Evolutionary conservation across 1,140 invertebrate genomes (phyloP), one percentile per base, ranked within the genome.

Genomic region (Zaprionus vittiger): DNA sequence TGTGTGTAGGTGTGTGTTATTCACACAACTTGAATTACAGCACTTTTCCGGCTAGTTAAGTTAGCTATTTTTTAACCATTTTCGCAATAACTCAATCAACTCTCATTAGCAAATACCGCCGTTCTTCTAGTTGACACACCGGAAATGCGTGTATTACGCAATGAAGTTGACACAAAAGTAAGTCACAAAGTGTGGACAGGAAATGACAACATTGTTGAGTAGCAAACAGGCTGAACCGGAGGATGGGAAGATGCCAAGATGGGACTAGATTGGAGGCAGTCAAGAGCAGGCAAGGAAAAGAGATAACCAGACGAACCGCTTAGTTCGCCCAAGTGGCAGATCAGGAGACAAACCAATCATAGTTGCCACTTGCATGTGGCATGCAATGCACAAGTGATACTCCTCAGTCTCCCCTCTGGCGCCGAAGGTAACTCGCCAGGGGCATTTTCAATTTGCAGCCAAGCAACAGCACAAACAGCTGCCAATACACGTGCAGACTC

Each of bases 71-170:
- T 44, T 44, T 7, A 49, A 20, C 47, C 41, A 7, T 49, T 49
- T 52, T 52, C 12, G 47, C 47, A 52, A 52, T 52, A 20, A 22
- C 47, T 52, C 47, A 52, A 52, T 52, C 47, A 22, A 24, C 20
- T 11, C 37, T 22, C 22, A 60, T 60, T 60, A 60, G 37, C 34
- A n/a, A 7, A 38, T 12, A 11, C 31, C 5, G 56, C 17, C n/a
- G 14, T 54, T 64, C 28, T 64, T 34, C 5, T 34, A 20, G 12
- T 9, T 67, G 26, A 49, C 31, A 34, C 12, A 22, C 12, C 60
- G 73, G 73, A 75, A 75, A 74, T 49, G 72, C 66, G 66, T 68
- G 49, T 57, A 54, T 66, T 66, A 28, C 20, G 62, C 54, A 15
- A 5, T 9, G 24, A 61, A 55, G 31, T 34, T 34, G 69, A 72